These are phyloP conservation scores for Tachysurus fulvidraco DNA, from an alignment of 2,113 vertebrate species.

Conservation along the genomic window DNA sequence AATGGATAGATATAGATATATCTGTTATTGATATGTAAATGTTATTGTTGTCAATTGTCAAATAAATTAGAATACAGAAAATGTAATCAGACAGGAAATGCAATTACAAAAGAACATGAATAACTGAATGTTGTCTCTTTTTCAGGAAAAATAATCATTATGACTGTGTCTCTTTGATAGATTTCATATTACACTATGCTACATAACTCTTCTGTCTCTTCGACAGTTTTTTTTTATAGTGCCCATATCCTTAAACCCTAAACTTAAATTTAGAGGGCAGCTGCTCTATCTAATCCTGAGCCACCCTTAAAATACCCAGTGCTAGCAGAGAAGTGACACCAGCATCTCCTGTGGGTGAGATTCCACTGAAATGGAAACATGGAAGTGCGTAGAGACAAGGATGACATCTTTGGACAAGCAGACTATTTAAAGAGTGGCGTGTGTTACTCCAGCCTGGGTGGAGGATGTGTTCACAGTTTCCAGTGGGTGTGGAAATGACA, in stretches of 20 bases:
- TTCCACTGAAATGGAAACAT: slow-evolving; percentile 20
- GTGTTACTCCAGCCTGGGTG: slow-evolving; percentile 46
- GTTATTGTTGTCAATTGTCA: not conserved
- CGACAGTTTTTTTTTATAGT: slow-evolving; percentile 30
- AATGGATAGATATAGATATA: not conserved
- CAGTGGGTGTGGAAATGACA: slow-evolving; percentile 46
- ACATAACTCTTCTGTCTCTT: not conserved
- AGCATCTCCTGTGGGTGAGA: slow-evolving; percentile 54
- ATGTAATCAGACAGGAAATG: not conserved
- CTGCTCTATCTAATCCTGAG: slow-evolving; percentile 72
- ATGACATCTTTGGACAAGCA: slow-evolving; percentile 53
- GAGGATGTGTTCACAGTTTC: slow-evolving; percentile 29
- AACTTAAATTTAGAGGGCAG: slow-evolving; percentile 75
- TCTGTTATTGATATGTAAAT: not conserved
- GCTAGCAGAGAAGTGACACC: slow-evolving; percentile 54
- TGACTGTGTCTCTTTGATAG: not conserved
- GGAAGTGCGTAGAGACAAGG: slow-evolving; percentile 39
- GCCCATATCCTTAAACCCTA: slow-evolving; percentile 58
- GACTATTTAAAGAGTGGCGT: slow-evolving; percentile 62
- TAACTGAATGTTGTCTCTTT: not conserved
- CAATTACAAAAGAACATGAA: not conserved
- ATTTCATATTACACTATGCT: slow-evolving; percentile 29
- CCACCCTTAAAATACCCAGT: slow-evolving; percentile 70
- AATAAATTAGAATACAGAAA: not conserved
- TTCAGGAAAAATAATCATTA: not conserved